Evolutionary conservation across 2,113 vertebrate species (phyloP).

Genomic region (Neolamprologus devosi): DNA sequence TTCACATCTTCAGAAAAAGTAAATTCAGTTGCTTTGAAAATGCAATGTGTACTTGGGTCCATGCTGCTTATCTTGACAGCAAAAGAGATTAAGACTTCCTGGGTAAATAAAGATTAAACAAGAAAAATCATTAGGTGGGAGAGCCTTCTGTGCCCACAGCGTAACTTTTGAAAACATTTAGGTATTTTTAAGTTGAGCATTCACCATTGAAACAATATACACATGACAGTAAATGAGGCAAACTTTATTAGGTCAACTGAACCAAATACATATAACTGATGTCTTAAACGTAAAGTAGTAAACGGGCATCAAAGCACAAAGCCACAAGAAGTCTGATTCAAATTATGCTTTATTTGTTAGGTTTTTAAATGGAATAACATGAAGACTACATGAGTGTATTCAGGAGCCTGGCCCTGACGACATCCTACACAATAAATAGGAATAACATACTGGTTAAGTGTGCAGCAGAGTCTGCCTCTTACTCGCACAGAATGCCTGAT

Average conservation of each 20-base stretch:
- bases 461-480: neutral
- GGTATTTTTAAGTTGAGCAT: neutral
- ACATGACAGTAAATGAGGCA: neutral
- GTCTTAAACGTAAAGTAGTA: neutral
- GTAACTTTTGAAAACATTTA: neutral
- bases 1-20: neutral
- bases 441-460: conserved; percentile 24
- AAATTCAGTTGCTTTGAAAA: neutral
- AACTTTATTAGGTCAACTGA: neutral
- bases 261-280: neutral
- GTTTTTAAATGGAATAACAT: conserved; percentile 50
- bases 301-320: neutral
- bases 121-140: neutral
- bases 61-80: neutral
- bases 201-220: neutral
- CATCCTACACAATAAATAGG: conserved; percentile 70
- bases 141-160: neutral
- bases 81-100: neutral
- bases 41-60: neutral
- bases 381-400: conserved; percentile 44
- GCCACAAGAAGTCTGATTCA: neutral
- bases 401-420: conserved; percentile 26
- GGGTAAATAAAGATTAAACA: neutral
- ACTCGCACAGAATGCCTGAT: neutral
- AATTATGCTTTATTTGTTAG: conserved; percentile 61